A percentile compares a stretch with the other conserved stretches of the same genome.
Evolutionary conservation across 2,888 invertebrate genomes (phyloP).

Genomic region (Lucinisca nassula): DNA sequence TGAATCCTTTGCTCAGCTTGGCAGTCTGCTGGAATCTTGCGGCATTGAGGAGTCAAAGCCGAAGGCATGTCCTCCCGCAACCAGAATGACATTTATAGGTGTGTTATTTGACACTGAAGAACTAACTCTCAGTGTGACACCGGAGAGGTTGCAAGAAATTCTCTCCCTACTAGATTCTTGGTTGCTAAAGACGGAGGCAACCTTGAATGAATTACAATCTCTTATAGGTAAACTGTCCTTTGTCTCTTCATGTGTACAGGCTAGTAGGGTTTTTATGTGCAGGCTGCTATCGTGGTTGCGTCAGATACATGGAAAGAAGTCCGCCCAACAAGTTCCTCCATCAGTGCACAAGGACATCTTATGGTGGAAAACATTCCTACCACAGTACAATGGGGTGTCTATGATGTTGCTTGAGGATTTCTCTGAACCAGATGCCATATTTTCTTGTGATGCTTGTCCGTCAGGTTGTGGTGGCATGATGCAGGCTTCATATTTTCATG

Average conservation of each 20-base stretch:
- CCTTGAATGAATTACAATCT: not conserved
- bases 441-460: not conserved
- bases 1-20: not conserved
- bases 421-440: not conserved
- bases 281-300: not conserved
- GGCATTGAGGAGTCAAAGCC: not conserved
- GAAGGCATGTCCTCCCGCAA: not conserved
- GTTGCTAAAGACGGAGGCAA: not conserved
- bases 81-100: not conserved
- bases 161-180: not conserved
- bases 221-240: not conserved
- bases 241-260: not conserved
- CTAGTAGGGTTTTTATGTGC: not conserved
- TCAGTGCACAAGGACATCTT: not conserved
- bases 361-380: not conserved
- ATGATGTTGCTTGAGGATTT: conserved; percentile 1
- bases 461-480: not conserved
- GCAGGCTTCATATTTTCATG: not conserved
- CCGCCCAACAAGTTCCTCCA: not conserved
- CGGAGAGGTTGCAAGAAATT: not conserved
- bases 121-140: not conserved
- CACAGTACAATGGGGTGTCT: not conserved
- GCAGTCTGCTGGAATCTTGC: not conserved
- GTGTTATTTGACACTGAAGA: not conserved
- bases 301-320: not conserved